Evolutionary conservation across 2,888 invertebrate species (phyloP), one percentile per base, ranked within the genome.

Genomic region (Laothoe populi): DNA sequence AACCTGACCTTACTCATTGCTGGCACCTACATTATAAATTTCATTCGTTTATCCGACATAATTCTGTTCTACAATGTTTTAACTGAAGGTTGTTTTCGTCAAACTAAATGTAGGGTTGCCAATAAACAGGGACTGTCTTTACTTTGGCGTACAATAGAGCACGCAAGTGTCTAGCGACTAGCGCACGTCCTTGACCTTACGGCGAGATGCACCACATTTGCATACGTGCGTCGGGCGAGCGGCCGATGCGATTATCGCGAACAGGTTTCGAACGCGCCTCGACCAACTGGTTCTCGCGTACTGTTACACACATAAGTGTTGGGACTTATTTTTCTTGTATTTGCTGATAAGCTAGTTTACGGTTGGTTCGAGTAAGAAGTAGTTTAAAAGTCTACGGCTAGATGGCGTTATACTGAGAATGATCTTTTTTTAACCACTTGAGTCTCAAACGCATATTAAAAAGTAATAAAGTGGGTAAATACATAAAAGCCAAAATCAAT

Each of bases 181-280:
- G 74, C 82, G 86, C 66, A 68, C 82, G 88, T 82, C 91, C 91
- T 92, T 91, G 90, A 87, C 85, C 87, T 90, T 89, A 78, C 69
- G 72, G 71, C 66, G 70, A 73, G 84, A 86, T 90, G 90, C 89
- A 88, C 77, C 76, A 78, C 79, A 91, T 91, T 90, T 85, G 88
- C 90, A 91, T 90, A 83, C 85, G 83, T 81, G 83, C 70, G 66
- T 70, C 63, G 69, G 70, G 70, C 76, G 70, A 72, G 72, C 69
- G 62, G 44, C 66, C 74, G 75, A 71, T 78, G 75, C 79, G 79
- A 78, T 79, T 80, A 82, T 77, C 78, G 78, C 65, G 35, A 59
- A 65, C 65, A 63, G 63, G 65, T 65, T 65, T 59, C 60, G 60
- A 64, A 67, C 63, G 65, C 62, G 65, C 64, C 65, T 7, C 65